phyloP scores from a whole-genome alignment of 2,797 vertebrate species.

The Phrynocephalus guinanensis region DNA sequence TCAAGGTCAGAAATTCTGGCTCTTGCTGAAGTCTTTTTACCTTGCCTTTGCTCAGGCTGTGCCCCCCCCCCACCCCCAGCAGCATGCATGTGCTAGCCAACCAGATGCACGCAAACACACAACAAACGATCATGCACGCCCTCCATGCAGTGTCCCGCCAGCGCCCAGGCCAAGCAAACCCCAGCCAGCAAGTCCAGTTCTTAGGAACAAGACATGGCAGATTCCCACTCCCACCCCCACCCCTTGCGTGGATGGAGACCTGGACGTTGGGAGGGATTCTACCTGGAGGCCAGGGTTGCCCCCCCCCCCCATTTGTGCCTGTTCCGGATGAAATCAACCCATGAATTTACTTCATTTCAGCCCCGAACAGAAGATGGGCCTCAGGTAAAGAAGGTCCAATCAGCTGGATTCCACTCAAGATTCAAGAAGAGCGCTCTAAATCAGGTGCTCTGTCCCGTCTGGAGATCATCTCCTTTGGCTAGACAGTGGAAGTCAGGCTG shows the following conservation, averaged over 20 bases:
- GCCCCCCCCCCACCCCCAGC: fast-evolving
- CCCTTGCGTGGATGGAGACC: no score
- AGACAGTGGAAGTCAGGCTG: no score
- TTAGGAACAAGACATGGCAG: background rate
- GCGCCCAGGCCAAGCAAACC: background rate
- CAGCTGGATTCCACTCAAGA: no score
- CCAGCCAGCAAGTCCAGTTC: background rate
- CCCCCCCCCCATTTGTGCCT: no score
- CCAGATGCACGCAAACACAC: background rate
- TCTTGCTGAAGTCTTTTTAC: slow-evolving; percentile 45
- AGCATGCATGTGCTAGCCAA: fast-evolving
- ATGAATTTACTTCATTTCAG: no score
- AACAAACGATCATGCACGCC: background rate
- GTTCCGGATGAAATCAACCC: no score
- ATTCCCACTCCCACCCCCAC: no score
- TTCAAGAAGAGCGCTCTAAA: no score
- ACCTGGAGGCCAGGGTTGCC: no score
- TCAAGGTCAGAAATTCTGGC: slow-evolving; percentile 57
- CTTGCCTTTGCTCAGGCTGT: background rate
- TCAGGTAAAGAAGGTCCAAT: no score
- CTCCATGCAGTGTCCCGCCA: background rate
- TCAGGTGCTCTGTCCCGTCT: background rate
- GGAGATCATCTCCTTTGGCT: background rate
- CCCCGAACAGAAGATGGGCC: background rate
- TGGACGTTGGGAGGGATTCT: no score